Percentiles rank a stretch among this genome's conserved stretches.
Conservation (phyloP, 2,888 invertebrate species). For the Athetis lepigone region DNA sequence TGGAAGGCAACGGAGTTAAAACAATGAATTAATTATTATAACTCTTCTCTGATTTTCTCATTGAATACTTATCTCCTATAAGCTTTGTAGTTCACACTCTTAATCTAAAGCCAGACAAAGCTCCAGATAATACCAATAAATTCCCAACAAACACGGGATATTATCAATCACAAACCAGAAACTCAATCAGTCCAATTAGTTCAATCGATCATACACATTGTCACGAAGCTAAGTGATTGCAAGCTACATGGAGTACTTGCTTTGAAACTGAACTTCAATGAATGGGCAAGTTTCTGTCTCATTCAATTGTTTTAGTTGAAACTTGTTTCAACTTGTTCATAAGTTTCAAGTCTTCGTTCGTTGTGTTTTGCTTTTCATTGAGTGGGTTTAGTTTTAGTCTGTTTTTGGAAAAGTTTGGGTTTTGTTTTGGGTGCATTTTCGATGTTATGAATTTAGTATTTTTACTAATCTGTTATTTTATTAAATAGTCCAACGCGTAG, state of each 20-base stretch:
- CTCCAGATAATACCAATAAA: neutral
- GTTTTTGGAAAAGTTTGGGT: neutral
- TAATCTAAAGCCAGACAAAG: neutral
- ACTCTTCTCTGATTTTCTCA: too few species aligned
- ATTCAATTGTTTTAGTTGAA: conserved; percentile 48
- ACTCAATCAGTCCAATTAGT: conserved; percentile 51
- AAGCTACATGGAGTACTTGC: conserved; percentile 38
- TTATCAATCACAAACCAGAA: conserved; percentile 32
- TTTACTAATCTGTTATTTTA: too few species aligned
- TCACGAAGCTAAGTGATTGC: conserved; percentile 53
- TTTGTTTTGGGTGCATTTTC: neutral
- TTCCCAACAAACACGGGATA: conserved; percentile 9
- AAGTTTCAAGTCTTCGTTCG: conserved; percentile 41
- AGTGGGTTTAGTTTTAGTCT: conserved; percentile 6
- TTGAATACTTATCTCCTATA: too few species aligned
- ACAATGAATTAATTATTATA: too few species aligned
- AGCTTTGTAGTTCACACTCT: neutral
- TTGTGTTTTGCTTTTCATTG: conserved; percentile 33
- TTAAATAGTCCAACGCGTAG: too few species aligned
- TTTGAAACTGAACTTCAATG: conserved; percentile 46
- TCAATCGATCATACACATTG: conserved; percentile 60
- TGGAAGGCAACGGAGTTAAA: too few species aligned
- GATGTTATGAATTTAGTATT: too few species aligned
- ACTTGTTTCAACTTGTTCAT: conserved; percentile 51
- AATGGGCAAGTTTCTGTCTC: conserved; percentile 42